phyloP scores from a whole-genome alignment of 2,797 vertebrate species.

The Labeo calbasu region DNA sequence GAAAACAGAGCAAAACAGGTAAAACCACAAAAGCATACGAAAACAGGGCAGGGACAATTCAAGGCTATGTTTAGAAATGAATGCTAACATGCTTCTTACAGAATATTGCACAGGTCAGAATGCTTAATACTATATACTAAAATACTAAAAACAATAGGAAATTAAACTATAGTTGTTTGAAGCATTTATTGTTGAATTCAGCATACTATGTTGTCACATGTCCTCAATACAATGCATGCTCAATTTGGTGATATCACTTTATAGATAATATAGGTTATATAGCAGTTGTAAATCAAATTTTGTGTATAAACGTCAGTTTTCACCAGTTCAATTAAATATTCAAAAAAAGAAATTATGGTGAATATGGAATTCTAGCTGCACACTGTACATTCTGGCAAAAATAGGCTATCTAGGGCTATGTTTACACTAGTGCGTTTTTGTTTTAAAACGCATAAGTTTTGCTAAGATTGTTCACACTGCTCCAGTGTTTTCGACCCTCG shows the following conservation, averaged over 20 bases:
- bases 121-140: not conserved
- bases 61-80: not conserved
- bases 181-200: too few species aligned
- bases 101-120: not conserved
- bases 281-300: not conserved
- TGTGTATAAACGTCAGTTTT: too few species aligned
- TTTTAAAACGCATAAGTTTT: too few species aligned
- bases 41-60: not conserved
- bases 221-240: not conserved
- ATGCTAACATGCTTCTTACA: not conserved
- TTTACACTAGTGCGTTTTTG: too few species aligned
- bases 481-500: too few species aligned
- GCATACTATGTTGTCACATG: not conserved
- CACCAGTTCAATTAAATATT: not conserved
- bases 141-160: too few species aligned
- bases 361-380: not conserved
- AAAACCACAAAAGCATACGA: constrained; percentile 29
- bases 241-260: not conserved
- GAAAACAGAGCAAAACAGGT: constrained; percentile 33
- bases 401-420: not conserved
- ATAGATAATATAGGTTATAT: not conserved
- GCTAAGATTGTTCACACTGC: too few species aligned
- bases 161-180: too few species aligned
- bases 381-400: not conserved
- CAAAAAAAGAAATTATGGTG: not conserved